These are phyloP conservation scores for Hypomecis punctinalis DNA, from an alignment of 2,888 invertebrate genomes.

Conservation along the genomic window DNA sequence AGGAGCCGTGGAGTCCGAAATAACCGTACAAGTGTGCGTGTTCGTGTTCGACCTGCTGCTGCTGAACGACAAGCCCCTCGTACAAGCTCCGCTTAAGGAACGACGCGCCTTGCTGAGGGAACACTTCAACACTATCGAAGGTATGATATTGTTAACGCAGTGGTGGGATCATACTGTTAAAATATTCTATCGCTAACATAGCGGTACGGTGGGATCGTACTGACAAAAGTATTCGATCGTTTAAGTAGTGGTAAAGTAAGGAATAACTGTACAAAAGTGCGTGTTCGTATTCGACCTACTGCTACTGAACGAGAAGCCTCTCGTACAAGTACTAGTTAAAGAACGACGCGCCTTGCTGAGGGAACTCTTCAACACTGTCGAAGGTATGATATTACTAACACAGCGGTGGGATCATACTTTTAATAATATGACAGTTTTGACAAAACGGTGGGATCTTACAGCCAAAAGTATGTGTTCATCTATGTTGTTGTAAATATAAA, in stretches of 20 bases:
- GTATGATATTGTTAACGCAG: slow-evolving; percentile 41
- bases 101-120: slow-evolving; percentile 90
- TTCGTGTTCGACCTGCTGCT: slow-evolving; percentile 98
- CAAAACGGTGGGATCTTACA: no score
- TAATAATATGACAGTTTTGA: no score
- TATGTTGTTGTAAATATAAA: slow-evolving; percentile 87
- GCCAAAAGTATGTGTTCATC: no score
- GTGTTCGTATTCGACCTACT: slow-evolving; percentile 98
- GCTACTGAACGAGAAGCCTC: slow-evolving; percentile 93
- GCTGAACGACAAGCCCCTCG: slow-evolving; percentile 94
- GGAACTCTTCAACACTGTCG: slow-evolving; percentile 88
- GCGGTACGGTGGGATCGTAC: no score
- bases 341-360: slow-evolving; percentile 90
- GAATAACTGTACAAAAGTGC: slow-evolving; percentile 91
- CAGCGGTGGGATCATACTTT: no score
- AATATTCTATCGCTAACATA: background rate
- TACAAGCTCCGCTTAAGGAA: slow-evolving; percentile 89
- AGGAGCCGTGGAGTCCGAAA: slow-evolving; percentile 83
- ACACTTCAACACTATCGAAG: slow-evolving; percentile 89
- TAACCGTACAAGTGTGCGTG: slow-evolving; percentile 93
- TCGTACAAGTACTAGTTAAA: slow-evolving; percentile 91
- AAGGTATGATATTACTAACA: slow-evolving; percentile 70
- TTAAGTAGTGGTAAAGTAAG: slow-evolving; percentile 86
- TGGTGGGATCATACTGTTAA: slow-evolving; percentile 70
- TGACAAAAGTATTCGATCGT: no score